Base-by-base conservation (phyloP, 1,140 invertebrate genomes). In the Bombus difficillimus region DNA sequence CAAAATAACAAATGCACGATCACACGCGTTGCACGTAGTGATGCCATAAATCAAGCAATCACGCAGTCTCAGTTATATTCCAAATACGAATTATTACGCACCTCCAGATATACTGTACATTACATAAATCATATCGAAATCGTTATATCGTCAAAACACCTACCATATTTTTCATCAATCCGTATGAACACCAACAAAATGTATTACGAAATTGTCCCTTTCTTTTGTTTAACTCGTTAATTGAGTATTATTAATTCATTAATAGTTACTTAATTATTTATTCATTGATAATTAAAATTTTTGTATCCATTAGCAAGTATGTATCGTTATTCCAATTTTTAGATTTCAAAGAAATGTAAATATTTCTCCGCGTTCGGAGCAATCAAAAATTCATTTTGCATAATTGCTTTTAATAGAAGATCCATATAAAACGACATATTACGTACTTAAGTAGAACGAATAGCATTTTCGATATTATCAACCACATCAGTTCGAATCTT, bases 41-140 rank as follows among this genome's bases (percentile, higher is more conserved):
- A n/a, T 39, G 13, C 10, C 78, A 80, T 79, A 79, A 68, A 69
- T 80, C 78, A 69, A 69, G 32, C 32, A 15, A 37, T 79, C 22
- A 28, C 25, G 41, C 1, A 68, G n/a, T 68, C 32, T 79, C 32
- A 34, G 77, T 79, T 47, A 47, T 25, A 47, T 28, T 12, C 25
- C 64, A 41, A 79, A 43, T 34, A 4, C 77, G 77, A 37, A 66
- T 68, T 79, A 79, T 47, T 79, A 69, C 64, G 43, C 78, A 53
- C 39, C 32, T 32, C 28, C 28, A 77, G 25, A 79, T 34, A 34
- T 25, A 15, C 62, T 22, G 22, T 9, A 13, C 28, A 34, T 53
- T 53, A 34, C 64, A 68, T 79, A 79, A 79, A 79, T 79, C 41
- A 79, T 22, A 77, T 22, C 1, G 6, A 15, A 64, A 68, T 79